A percentile compares a stretch with the other conserved stretches of the same genome.
phyloP scores from a whole-genome alignment of 2,888 invertebrate species.

The Mythimna impura region DNA sequence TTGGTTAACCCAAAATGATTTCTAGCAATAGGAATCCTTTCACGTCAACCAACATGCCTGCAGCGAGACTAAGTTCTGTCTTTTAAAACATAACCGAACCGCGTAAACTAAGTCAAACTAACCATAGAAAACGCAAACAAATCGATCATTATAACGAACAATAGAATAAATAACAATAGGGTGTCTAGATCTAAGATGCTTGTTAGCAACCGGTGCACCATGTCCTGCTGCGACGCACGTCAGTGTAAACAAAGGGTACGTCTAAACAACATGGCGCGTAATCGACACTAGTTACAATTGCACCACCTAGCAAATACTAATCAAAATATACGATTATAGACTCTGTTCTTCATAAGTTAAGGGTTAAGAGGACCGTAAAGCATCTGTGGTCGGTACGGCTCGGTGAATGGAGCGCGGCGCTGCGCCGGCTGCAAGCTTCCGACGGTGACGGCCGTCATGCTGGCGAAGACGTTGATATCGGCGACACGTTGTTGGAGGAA shows the following conservation, averaged over 20 bases:
- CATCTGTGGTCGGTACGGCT: slow-evolving; percentile 51
- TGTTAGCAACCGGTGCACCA: slow-evolving; percentile 53
- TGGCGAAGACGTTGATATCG: slow-evolving; percentile 72
- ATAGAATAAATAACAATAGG: slow-evolving; percentile 53
- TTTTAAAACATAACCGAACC: not conserved
- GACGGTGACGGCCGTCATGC: slow-evolving; percentile 68
- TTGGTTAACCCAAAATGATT: not conserved
- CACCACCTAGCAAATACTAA: slow-evolving; percentile 35
- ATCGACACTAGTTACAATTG: slow-evolving; percentile 70
- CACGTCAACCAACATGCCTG: too few relatives aligned
- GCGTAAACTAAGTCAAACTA: not conserved
- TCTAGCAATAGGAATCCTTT: too few relatives aligned
- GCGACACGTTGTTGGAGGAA: slow-evolving; percentile 63
- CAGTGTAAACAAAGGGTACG: slow-evolving; percentile 72
- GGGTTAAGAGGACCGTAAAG: slow-evolving; percentile 38
- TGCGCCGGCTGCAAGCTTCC: slow-evolving; percentile 73
- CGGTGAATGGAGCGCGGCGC: slow-evolving; percentile 68
- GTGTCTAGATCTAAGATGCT: slow-evolving; percentile 58
- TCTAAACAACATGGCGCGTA: slow-evolving; percentile 71
- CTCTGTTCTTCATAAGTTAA: slow-evolving; percentile 60
- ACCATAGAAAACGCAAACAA: slow-evolving; percentile 15
- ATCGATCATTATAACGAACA: slow-evolving; percentile 33
- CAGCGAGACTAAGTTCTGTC: too few relatives aligned
- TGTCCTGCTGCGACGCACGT: slow-evolving; percentile 63
- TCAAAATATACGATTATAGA: slow-evolving; percentile 43